Conservation (phyloP, 2,797 vertebrate species). For the Tapera naevia region DNA sequence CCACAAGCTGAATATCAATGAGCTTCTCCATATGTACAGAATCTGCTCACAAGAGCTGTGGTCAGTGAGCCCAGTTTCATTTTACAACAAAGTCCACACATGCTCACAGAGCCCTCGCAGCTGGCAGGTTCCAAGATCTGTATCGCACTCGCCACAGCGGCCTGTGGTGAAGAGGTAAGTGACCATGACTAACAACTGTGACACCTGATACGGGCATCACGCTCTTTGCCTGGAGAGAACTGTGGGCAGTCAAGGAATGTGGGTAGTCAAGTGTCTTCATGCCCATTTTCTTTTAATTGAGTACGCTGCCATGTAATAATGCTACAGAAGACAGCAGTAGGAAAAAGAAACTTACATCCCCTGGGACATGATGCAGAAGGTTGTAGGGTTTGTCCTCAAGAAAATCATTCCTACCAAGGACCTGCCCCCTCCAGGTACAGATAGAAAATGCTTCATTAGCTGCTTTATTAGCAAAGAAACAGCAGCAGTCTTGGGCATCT, state of each 20-base stretch:
- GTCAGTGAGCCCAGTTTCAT: rapidly evolving
- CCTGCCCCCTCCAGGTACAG: neutral
- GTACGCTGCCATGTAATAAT: neutral
- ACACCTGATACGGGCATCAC: rapidly evolving
- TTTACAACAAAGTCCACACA: neutral
- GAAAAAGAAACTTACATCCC: neutral
- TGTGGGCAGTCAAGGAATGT: rapidly evolving
- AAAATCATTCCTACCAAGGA: neutral
- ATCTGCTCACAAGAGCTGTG: neutral
- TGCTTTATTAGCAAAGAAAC: constrained; percentile 19
- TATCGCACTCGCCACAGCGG: rapidly evolving
- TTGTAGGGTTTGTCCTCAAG: neutral
- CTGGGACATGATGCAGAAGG: neutral
- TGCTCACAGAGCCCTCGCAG: rapidly evolving
- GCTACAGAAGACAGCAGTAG: neutral
- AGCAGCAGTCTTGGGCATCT: constrained; percentile 1
- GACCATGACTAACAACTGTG: neutral
- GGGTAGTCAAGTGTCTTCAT: neutral
- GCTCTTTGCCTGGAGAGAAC: neutral
- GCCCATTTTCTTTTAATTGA: neutral
- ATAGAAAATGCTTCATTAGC: neutral
- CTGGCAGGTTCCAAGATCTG: neutral
- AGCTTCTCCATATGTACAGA: neutral
- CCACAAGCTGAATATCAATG: neutral
- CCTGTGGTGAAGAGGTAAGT: neutral